Base-by-base conservation (phyloP, 2,888 invertebrate genomes). In the Cheilosia variabilis region DNA sequence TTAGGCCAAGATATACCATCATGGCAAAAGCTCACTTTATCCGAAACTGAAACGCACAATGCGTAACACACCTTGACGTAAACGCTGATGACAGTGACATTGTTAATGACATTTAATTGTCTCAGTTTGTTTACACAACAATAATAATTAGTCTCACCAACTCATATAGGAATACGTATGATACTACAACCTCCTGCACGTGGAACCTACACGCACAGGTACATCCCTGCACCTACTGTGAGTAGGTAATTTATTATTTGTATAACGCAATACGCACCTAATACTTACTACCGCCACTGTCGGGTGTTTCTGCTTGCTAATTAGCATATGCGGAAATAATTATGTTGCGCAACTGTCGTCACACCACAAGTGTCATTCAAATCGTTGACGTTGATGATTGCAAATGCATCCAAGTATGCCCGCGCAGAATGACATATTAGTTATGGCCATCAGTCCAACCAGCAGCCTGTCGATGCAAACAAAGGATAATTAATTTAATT, bases 261-360 rank as follows among this genome's bases (percentile, higher is more conserved):
- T 47, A 52, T 34, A 34, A 71, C 63, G 65, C 71, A 65, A 37
- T 58, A 72, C 63, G 63, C 57, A 72, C 34, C 45, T 55, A 37
- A 34, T 55, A 62, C 52, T 37, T 50, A 58, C 17, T 62, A 7
- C 31, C 13, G 19, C 34, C 27, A 27, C 31, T 19, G 17, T 15
- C n/a, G 41, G 53, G n/a, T 53, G 57, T 57, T 22, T 34, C 66
- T 41, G 17, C 24, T 10, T 68, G 62, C 53, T 19, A 55, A 78
- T 77, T 57, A 71, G 60, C 68, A 71, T 71, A 65, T 73, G 73
- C 80, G 80, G 80, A 80, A 80, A 80, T 73, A 73, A 80, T 80
- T 80, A 80, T 41, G 80, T 80, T 80, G 80, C 73, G 80, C 80
- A 80, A 73, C 73, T 80, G 84, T 82, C 77, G 84, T 82, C 77